phyloP scores from a whole-genome alignment of 1,140 invertebrate species.

The Cephus cinctus region DNA sequence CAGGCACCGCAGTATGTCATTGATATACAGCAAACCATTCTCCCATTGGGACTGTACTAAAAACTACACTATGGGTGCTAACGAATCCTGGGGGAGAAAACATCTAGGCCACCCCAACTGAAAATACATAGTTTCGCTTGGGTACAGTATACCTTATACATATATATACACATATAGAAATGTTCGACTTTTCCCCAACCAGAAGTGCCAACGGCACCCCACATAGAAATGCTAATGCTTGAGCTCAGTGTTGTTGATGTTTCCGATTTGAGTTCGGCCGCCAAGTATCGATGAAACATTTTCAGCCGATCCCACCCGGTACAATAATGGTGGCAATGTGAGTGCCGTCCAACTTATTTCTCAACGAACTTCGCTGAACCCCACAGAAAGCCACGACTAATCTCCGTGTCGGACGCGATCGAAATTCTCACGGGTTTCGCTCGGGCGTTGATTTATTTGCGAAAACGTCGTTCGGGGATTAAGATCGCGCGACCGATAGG shows the following conservation, averaged over 20 bases:
- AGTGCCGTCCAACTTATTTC: conserved; percentile 13
- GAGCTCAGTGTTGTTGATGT: conserved; percentile 35
- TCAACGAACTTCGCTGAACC: conserved; percentile 25
- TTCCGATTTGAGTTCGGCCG: conserved; percentile 32
- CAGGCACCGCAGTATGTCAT: conserved; percentile 33
- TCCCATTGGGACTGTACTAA: conserved; percentile 37
- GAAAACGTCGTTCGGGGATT: conserved; percentile 22
- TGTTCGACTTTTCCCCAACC: no score
- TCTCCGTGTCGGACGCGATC: conserved; percentile 40
- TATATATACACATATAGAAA: no score
- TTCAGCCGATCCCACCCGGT: conserved; percentile 1
- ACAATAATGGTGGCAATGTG: conserved; percentile 11
- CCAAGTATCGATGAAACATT: background rate
- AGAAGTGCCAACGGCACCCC: no score
- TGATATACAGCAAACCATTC: conserved; percentile 41
- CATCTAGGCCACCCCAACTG: no score
- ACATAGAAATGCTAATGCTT: conserved; percentile 46
- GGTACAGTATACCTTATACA: no score
- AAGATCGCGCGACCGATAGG: conserved; percentile 21
- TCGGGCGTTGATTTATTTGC: conserved; percentile 26
- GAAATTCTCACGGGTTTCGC: conserved; percentile 34
- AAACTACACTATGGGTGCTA: conserved; percentile 45
- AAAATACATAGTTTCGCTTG: no score
- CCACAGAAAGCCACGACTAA: no score
- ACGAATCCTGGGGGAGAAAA: conserved; percentile 46